Evolutionary conservation across 2,113 vertebrate species (phyloP).

Genomic region (Nestor notabilis): DNA sequence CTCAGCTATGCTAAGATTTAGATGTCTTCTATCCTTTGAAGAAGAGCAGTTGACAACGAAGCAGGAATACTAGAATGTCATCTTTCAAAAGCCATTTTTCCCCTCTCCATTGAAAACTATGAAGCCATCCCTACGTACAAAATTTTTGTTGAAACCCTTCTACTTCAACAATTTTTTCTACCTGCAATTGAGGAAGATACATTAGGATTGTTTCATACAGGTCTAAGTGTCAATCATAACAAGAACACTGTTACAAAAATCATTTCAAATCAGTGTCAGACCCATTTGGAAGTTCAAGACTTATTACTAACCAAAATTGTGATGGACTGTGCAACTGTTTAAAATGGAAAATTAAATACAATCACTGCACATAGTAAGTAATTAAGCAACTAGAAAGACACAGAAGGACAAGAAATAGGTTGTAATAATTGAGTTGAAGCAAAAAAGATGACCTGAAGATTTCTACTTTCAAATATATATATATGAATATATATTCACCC

Average conservation of each 20-base stretch:
- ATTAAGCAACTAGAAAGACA: neutral
- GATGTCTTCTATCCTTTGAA: neutral
- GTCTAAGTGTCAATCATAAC: neutral
- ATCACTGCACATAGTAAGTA: neutral
- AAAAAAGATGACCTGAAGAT: neutral
- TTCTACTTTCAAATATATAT: neutral
- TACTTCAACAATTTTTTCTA: neutral
- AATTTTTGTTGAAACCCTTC: neutral
- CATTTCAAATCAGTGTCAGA: neutral
- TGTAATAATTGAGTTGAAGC: neutral
- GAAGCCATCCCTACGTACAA: neutral
- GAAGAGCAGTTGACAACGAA: neutral
- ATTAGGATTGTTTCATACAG: neutral
- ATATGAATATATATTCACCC: neutral
- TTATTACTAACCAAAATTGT: neutral
- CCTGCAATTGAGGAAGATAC: neutral
- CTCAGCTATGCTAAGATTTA: neutral
- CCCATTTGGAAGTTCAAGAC: neutral
- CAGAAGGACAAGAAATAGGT: neutral
- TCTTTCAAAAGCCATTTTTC: neutral
- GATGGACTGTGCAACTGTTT: neutral
- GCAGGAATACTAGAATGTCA: neutral
- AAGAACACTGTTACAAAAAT: neutral
- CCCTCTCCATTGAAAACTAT: neutral
- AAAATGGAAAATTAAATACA: neutral